A percentile compares a stretch with the other conserved stretches of the same genome.
These are phyloP conservation scores for Baccha elongata DNA, from an alignment of 2,888 invertebrate genomes.

Conservation along the genomic window DNA sequence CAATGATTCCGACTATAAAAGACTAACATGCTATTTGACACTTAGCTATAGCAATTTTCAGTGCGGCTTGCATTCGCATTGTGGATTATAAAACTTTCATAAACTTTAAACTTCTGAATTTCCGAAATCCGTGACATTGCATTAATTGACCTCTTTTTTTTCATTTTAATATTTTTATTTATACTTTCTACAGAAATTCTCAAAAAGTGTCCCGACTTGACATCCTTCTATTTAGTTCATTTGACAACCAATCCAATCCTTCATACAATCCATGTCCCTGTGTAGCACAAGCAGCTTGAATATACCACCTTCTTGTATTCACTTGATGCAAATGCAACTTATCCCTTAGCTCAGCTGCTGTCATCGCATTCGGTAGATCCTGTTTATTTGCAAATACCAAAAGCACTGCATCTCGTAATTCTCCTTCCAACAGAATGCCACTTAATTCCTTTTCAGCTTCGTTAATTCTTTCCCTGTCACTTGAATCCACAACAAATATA, in stretches of 20 bases:
- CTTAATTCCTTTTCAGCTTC: conserved; percentile 70
- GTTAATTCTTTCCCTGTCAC: conserved; percentile 69
- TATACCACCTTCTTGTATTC: conserved; percentile 68
- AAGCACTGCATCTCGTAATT: conserved; percentile 69
- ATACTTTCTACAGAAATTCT: background rate
- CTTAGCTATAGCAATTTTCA: no score
- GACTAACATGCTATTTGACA: no score
- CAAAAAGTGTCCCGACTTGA: conserved; percentile 38
- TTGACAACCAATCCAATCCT: conserved; percentile 75
- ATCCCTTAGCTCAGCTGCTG: conserved; percentile 67
- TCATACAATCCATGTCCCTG: conserved; percentile 73
- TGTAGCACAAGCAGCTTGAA: conserved; percentile 72
- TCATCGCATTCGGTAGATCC: conserved; percentile 74
- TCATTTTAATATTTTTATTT: background rate
- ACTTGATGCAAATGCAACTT: conserved; percentile 62
- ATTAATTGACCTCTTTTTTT: no score
- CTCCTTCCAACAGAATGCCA: conserved; percentile 63
- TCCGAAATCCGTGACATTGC: no score
- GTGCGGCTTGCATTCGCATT: no score
- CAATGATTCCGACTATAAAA: no score
- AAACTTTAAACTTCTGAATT: no score
- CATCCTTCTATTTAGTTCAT: conserved; percentile 53
- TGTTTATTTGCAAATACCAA: conserved; percentile 75
- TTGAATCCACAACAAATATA: conserved; percentile 74
- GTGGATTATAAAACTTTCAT: no score